These are phyloP conservation scores for Australoheros scitulus DNA, from an alignment of 2,113 vertebrate genomes.

Conservation along the genomic window DNA sequence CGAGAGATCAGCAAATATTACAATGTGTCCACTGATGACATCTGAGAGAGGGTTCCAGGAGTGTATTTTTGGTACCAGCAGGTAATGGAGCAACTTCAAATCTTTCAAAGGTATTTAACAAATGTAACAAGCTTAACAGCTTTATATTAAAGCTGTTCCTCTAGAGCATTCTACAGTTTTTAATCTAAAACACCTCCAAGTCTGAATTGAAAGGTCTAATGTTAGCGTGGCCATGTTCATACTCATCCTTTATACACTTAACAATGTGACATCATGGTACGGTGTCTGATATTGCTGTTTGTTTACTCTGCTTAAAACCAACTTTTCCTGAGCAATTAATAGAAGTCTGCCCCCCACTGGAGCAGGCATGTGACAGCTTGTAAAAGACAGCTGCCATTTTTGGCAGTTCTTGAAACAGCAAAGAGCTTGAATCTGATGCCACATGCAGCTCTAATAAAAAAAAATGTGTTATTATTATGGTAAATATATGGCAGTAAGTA, in stretches of 20 bases:
- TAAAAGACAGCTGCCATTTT: slow-evolving; percentile 57
- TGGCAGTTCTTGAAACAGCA: background rate
- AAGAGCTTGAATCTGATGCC: background rate
- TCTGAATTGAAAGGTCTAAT: background rate
- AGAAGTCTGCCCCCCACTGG: slow-evolving; percentile 37
- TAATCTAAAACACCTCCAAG: background rate
- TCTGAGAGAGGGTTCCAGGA: background rate
- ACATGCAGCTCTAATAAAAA: background rate
- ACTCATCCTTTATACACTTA: background rate
- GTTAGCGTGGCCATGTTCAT: background rate
- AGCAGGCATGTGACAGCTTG: slow-evolving; percentile 24
- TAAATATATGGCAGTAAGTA: background rate
- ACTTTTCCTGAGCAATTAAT: slow-evolving; percentile 51
- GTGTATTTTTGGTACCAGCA: background rate
- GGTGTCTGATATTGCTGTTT: slow-evolving; percentile 26
- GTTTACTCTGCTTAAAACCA: slow-evolving; percentile 34
- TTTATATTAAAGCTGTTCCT: background rate
- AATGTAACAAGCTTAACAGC: background rate
- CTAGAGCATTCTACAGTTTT: background rate
- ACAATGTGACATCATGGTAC: background rate
- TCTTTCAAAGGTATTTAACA: background rate
- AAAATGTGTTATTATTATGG: background rate
- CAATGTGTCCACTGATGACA: background rate
- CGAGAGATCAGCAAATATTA: background rate
- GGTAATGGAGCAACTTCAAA: background rate